A percentile compares a stretch with the other conserved stretches of the same genome.
phyloP scores from a whole-genome alignment of 1,140 invertebrate genomes.

The Acromyrmex heyeri region DNA sequence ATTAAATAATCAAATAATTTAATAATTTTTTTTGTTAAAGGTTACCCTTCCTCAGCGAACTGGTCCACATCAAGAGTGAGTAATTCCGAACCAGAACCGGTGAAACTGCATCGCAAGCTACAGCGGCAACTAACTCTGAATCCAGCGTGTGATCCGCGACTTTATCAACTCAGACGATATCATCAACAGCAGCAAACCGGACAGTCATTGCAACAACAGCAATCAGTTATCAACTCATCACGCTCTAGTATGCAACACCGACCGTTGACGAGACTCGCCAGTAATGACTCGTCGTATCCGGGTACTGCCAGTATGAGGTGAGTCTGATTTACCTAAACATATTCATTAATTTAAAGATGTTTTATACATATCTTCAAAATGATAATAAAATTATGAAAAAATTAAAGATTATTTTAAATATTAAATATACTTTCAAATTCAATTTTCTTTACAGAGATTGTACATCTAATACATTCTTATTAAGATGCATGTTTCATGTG shows the following conservation, averaged over 20 bases:
- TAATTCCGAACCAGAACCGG: conserved; percentile 83
- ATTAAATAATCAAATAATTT: neutral
- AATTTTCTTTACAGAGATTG: too few species aligned
- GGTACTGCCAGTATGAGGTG: conserved; percentile 77
- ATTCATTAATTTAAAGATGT: neutral
- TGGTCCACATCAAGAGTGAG: conserved; percentile 78
- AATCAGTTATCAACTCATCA: conserved; percentile 75
- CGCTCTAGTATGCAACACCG: conserved; percentile 79
- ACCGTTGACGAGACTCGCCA: conserved; percentile 81
- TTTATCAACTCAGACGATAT: conserved; percentile 87
- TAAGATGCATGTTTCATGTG: too few species aligned
- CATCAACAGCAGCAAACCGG: conserved; percentile 78
- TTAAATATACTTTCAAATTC: too few species aligned
- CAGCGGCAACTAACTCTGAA: conserved; percentile 94
- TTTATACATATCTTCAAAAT: too few species aligned
- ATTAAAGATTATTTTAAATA: too few species aligned
- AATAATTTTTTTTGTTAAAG: conserved; percentile 50
- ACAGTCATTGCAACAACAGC: conserved; percentile 61
- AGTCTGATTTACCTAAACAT: conserved; percentile 27
- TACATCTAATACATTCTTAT: too few species aligned
- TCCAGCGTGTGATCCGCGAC: conserved; percentile 91
- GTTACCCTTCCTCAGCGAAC: conserved; percentile 75
- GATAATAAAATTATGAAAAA: too few species aligned
- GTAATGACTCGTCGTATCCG: conserved; percentile 82
- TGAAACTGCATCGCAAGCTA: conserved; percentile 92